Evolutionary conservation across 2,113 vertebrate species (phyloP).

Genomic region (Dasyprocta punctata): DNA sequence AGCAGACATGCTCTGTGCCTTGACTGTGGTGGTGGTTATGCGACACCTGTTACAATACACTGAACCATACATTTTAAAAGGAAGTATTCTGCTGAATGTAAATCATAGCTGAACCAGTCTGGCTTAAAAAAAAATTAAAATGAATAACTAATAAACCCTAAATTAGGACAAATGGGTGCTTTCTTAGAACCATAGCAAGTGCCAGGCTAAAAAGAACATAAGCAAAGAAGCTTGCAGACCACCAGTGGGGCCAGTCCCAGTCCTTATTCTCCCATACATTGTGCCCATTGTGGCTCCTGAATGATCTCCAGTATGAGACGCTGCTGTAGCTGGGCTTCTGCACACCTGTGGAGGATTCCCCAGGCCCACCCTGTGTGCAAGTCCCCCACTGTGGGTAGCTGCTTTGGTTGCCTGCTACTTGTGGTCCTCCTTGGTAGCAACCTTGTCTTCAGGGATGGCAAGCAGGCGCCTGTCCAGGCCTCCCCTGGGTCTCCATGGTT

Average conservation of each 20-base stretch:
- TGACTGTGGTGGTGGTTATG: fast-evolving
- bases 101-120: not conserved
- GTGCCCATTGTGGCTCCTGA: fast-evolving
- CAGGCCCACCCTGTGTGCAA: not conserved
- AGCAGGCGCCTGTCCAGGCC: not conserved
- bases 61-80: not conserved
- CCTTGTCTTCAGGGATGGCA: not conserved
- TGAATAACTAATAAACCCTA: not conserved
- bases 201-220: not conserved
- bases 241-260: not conserved
- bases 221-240: not conserved
- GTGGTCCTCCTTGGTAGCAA: not conserved
- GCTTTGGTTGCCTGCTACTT: not conserved
- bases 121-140: not conserved
- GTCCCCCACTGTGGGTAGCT: not conserved
- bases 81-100: not conserved
- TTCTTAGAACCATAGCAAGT: not conserved
- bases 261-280: not conserved
- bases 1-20: not conserved
- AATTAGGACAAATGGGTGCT: not conserved
- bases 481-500: slow-evolving; percentile 27
- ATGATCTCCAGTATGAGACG: no score
- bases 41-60: not conserved
- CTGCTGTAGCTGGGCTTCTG: not conserved
- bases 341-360: fast-evolving